phyloP scores from a whole-genome alignment of 1,140 invertebrate species.

The Ditylenchus dipsaci region DNA sequence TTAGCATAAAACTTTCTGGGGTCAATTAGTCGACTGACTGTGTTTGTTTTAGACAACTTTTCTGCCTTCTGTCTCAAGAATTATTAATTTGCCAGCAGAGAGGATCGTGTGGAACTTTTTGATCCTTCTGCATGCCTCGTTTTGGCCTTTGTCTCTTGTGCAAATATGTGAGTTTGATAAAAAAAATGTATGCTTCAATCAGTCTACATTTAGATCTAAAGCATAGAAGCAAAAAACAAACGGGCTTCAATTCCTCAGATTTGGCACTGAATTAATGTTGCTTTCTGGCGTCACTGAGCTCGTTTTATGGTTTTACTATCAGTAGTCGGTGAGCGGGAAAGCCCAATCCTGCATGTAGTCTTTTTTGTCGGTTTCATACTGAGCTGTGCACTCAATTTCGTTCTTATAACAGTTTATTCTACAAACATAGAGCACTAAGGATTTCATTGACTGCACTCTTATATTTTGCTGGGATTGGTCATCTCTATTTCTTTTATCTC shows the following conservation, averaged over 20 bases:
- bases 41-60: slow-evolving; percentile 22
- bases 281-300: slow-evolving; percentile 23
- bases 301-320: slow-evolving; percentile 25
- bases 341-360: slow-evolving; percentile 25
- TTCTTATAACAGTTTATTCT: not conserved
- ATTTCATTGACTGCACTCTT: not conserved
- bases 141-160: not conserved
- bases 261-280: not conserved
- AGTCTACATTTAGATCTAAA: not conserved
- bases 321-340: slow-evolving; percentile 36
- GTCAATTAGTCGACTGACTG: slow-evolving; percentile 5
- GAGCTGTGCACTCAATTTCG: slow-evolving; percentile 7
- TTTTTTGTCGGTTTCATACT: slow-evolving; percentile 28
- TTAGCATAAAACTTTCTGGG: no score
- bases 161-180: not conserved
- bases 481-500: not conserved
- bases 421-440: not conserved
- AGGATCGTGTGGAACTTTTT: slow-evolving; percentile 32
- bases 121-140: slow-evolving; percentile 16
- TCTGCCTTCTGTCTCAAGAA: slow-evolving; percentile 36
- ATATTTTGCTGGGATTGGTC: not conserved
- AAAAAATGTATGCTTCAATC: not conserved
- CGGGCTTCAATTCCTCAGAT: not conserved
- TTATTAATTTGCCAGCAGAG: slow-evolving; percentile 39
- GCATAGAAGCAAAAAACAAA: not conserved